Conservation (phyloP, 2,888 invertebrate genomes). For the Rotaria macrura region DNA sequence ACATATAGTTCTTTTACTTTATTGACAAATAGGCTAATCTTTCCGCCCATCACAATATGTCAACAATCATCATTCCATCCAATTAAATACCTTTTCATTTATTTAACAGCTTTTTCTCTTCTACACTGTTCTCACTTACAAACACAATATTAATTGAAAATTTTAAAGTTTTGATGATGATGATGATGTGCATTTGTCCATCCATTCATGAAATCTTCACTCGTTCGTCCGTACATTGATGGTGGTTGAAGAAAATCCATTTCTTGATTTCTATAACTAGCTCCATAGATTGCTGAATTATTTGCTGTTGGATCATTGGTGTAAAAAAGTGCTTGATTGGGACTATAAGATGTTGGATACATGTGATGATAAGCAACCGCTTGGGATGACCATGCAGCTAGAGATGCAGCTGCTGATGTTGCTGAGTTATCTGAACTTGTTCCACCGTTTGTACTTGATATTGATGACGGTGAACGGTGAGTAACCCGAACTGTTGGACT, state of each 20-base stretch:
- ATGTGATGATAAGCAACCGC: neutral
- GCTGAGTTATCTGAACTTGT: constrained; percentile 12
- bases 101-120: constrained; percentile 1
- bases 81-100: constrained; percentile 12
- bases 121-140: neutral
- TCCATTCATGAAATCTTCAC: neutral
- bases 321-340: neutral
- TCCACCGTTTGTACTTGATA: neutral
- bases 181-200: neutral
- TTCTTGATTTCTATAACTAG: neutral
- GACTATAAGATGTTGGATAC: constrained; percentile 7
- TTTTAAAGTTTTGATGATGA: constrained; percentile 15
- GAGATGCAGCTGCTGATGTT: neutral
- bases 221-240: neutral
- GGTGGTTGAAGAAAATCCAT: constrained; percentile 4
- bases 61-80: neutral
- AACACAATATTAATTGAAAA: constrained; percentile 7
- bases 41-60: neutral
- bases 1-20: neutral
- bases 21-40: constrained; percentile 22
- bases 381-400: constrained; percentile 5
- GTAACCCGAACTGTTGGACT: neutral
- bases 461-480: neutral
- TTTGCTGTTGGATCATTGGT: neutral
- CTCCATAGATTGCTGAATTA: neutral